Conservation (phyloP, 2,888 invertebrate species). For the Limnephilus lunatus region DNA sequence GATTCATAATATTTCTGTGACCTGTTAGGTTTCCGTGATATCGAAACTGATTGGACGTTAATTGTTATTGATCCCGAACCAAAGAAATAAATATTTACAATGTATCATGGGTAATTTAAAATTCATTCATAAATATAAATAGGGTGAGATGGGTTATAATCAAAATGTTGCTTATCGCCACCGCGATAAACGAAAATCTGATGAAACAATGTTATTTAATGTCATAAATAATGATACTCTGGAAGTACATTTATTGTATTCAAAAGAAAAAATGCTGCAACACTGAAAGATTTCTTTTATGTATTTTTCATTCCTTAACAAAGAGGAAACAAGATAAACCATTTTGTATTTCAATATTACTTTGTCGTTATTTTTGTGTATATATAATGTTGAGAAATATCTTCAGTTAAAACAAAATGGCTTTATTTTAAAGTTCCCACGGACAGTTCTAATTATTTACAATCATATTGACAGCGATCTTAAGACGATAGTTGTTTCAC, state of each 20-base stretch:
- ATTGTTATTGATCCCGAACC: no score
- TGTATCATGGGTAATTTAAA: neutral
- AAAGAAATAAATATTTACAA: neutral
- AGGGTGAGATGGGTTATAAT: no score
- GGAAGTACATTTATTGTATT: neutral
- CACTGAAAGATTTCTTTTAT: neutral
- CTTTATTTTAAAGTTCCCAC: neutral
- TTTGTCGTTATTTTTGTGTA: neutral
- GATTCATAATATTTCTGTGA: neutral
- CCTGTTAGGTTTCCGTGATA: neutral
- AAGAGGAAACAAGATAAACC: neutral
- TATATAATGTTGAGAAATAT: neutral
- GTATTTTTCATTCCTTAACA: neutral
- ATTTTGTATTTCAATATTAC: neutral
- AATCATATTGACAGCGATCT: neutral
- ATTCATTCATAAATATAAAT: neutral
- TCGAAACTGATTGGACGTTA: neutral
- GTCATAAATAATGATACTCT: neutral
- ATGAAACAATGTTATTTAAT: neutral
- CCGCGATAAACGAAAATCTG: neutral
- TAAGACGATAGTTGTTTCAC: neutral
- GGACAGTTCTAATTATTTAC: neutral
- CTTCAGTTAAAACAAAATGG: neutral
- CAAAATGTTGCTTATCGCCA: neutral
- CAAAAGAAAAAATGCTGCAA: neutral